Base-by-base conservation (phyloP, 2,113 vertebrate species). In the Candoia aspera region DNA sequence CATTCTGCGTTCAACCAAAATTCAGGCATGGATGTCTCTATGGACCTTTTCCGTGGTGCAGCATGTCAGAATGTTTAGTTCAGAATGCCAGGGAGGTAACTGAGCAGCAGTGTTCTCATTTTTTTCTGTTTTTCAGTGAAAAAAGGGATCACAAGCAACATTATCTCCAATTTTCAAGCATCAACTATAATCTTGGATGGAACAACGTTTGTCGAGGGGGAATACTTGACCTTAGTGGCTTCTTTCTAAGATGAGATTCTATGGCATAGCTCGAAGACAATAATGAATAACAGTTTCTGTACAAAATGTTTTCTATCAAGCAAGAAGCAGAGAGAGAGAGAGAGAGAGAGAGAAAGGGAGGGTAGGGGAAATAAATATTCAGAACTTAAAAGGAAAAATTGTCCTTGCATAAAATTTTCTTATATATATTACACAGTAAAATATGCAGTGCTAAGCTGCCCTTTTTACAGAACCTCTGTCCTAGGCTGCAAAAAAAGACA, bases 151-250 rank as follows among this genome's bases (percentile, higher is more conserved):
- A 46, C 26, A 93, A 90, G 2, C 0, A 94, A 3, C 2, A 93
- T 0, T 42, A 85, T 91, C 57, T 94, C 26, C 6, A 58, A 88
- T 84, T 91, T 42, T 64, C 90, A 94, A 92, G 49, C 19, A 8
- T 46, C 93, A 95, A 96, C 91, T 59, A 33, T 85, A 94, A 90
- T 91, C 17, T 92, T 92, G 60, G 0, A 8, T 79, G 79, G 62
- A 90, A 10, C 0, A 93, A 26, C 60, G 10, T 2, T 93, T 93
- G 29, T 90, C 83, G 90, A 5, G 26, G 15, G 91, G 87, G 26
- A 92, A 90, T 79, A 54, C 58, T 8, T 94, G 26, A 95, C 93
- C 86, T 92, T 93, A 91, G 42, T 93, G 55, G 4, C 2, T 92
- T 8, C 0, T 89, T 73, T 23, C n/a, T 94, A 2, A 64, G 83